phyloP scores from a whole-genome alignment of 2,888 invertebrate genomes.

The Arctia plantaginis region DNA sequence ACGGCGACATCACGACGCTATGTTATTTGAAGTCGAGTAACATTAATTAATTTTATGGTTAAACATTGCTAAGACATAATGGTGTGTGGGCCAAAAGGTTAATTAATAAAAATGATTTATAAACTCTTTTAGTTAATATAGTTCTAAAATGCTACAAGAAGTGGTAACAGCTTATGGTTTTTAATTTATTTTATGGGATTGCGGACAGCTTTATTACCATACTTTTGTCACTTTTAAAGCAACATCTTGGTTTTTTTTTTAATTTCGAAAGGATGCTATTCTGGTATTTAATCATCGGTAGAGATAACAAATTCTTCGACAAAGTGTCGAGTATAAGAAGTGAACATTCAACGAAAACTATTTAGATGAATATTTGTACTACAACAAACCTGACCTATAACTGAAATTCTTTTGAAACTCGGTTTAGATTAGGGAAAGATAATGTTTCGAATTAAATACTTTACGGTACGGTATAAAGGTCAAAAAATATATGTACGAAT shows the following conservation, averaged over 20 bases:
- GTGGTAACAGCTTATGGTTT: conserved; percentile 16
- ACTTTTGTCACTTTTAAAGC: conserved; percentile 9
- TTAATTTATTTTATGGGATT: conserved; percentile 18
- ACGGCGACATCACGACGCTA: background rate
- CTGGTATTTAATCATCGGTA: background rate
- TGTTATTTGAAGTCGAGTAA: conserved; percentile 22
- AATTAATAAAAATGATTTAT: conserved; percentile 35
- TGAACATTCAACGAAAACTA: background rate
- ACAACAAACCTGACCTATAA: background rate
- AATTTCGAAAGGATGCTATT: background rate
- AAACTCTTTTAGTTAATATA: conserved; percentile 19
- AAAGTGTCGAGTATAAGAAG: background rate
- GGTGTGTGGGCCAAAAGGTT: conserved; percentile 32
- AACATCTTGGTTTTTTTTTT: background rate
- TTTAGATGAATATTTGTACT: background rate
- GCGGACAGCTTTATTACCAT: conserved; percentile 14
- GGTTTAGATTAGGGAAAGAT: background rate
- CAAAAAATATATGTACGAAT: no score
- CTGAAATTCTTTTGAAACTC: background rate
- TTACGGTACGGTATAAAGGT: no score
- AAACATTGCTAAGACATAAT: conserved; percentile 43
- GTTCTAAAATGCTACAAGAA: conserved; percentile 26
- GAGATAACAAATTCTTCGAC: background rate
- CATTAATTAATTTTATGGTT: conserved; percentile 46
- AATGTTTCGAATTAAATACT: background rate